Base-by-base conservation (phyloP, 2,113 vertebrate species). In the Xiphias gladius region DNA sequence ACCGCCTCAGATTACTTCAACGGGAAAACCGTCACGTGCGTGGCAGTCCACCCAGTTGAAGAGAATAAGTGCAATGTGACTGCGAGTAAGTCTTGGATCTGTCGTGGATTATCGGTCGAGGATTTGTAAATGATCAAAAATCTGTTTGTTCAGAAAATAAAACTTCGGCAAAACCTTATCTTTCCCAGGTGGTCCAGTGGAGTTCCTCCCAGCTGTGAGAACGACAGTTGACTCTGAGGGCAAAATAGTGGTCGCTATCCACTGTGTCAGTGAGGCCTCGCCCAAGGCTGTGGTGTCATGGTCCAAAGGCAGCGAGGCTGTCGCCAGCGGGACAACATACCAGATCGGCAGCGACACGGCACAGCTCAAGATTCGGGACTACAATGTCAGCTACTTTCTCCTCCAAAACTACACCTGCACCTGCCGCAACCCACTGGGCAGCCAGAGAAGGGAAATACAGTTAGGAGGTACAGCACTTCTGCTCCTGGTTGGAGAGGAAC, bases 401-500 rank as follows among this genome's bases (percentile, higher is more conserved):
- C 71, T 73, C 4, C 63, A 87, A 37, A 93, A 67, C 73, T 94
- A 90, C 83, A 84, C 78, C 16, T 94, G 94, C 71, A 77, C 41
- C 20, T 87, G 89, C 59, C 32, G 14, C 58, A 95, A 94, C 67
- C 89, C 90, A 6, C 87, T 95, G 35, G 92, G 94, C 41, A 79
- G 43, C 57, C 73, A 74, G 71, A 84, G 16, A 0, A 68, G 52
- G 24, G 24, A 69, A 17, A 67, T 90, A 1, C 70, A 72, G 9
- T 35, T 95, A 11, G 76, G 22, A 82, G 94, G 95, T 95, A 84
- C 1, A 26, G 35, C 39, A 22, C 5, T 4, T 8, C 37, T 26
- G 9, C 16, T 68, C 24, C 54, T 19, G 26, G 32, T 17, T n/a
- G n/a, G n/a, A n/a, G n/a, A n/a, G n/a, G n/a, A n/a, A n/a, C n/a